Conservation (phyloP, 1,140 invertebrate genomes). For the Drosophila quadrilineata region DNA sequence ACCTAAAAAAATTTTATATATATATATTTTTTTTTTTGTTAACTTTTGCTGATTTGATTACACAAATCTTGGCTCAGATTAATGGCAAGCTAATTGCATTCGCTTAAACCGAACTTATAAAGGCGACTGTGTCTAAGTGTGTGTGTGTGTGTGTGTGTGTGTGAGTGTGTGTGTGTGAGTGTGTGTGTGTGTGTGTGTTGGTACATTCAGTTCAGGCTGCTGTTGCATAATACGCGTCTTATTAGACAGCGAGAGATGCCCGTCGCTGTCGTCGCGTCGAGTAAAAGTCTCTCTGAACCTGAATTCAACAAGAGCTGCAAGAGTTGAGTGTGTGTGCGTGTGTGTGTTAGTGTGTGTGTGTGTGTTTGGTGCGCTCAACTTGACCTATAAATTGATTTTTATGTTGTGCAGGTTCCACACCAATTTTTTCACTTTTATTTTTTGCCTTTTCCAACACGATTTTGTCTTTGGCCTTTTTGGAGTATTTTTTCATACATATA, state of each 20-base stretch:
- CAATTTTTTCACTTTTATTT: conserved; percentile 22
- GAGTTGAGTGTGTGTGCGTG: no score
- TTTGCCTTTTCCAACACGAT: conserved; percentile 34
- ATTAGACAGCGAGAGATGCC: conserved; percentile 68
- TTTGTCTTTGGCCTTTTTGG: conserved; percentile 30
- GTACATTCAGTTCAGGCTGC: conserved; percentile 15
- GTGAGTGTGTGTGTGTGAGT: background rate
- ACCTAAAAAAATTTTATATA: conserved; percentile 8
- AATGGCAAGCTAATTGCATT: conserved; percentile 51
- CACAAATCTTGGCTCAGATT: conserved; percentile 5
- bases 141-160: background rate
- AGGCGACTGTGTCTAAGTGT: background rate
- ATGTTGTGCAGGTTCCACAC: conserved; percentile 73
- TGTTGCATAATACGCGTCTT: conserved; percentile 69
- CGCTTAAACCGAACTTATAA: conserved; percentile 9
- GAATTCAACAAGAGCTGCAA: no score
- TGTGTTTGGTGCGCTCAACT: conserved; percentile 59
- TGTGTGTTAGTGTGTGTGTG: no score
- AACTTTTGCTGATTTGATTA: background rate
- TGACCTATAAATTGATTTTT: conserved; percentile 78
- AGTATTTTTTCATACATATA: background rate
- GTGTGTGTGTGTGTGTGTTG: conserved; percentile 8
- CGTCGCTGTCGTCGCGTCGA: conserved; percentile 5
- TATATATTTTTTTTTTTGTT: background rate
- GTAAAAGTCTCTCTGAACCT: conserved; percentile 71